Base-by-base conservation (phyloP, 64 coral and sea anemone species). In the Cladopsammia gracilis region DNA sequence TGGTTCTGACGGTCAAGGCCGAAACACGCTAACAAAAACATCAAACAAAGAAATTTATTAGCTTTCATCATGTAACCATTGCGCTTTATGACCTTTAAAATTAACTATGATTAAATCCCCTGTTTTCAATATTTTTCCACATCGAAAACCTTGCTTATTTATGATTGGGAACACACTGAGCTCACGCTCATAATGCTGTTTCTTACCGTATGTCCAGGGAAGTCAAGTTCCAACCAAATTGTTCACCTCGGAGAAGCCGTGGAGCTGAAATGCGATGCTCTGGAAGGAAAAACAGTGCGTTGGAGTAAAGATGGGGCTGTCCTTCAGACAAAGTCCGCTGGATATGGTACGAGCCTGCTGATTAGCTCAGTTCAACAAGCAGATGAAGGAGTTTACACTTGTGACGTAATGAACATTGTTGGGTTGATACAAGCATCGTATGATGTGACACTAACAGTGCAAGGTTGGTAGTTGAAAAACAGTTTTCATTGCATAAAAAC, bases 251-350 rank as follows among this genome's bases (percentile, higher is more conserved):
- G 74, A 22, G 74, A 76, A 24, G 4, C 74, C 6, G 74, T 76
- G 20, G 74, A 76, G 19, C 19, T 76, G 10, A 76, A 46, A 76
- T 76, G 74, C 19, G 74, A 76, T 53, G n/a, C 74, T 24, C 46
- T 76, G 47, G 74, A 76, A 76, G 48, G 74, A 0, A 76, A 76
- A 76, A 76, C 74, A 52, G 74, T 53, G 19, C 74, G 48, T 10
- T 76, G 74, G 74, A 76, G 74, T 11, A 76, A 76, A 54, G 48
- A 76, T 52, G n/a, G 48, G 6, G 48, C 48, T n/a, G 48, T 76
- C 3, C 5, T 76, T 18, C 74, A 76, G 9, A 53, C 19, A 43
- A 76, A 53, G n/a, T 52, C 18, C 74, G 74, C 74, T 53, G 74
- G 74, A 22, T 23, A 76, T 54, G 46, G 48, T 1, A 24, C 74